Evolutionary conservation across 2,888 invertebrate genomes (phyloP).

Genomic region (Marronus borbonicus): DNA sequence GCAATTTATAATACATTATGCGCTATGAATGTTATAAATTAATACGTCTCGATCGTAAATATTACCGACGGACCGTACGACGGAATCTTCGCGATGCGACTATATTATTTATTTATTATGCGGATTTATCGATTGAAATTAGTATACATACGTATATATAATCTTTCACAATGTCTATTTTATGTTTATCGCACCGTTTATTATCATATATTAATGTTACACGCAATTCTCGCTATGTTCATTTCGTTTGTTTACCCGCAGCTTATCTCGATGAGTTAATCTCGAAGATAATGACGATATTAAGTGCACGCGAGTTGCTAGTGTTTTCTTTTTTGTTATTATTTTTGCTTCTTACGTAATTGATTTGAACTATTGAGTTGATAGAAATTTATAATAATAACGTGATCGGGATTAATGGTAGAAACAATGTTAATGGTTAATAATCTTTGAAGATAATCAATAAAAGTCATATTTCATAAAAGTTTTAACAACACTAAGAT

Average conservation of each 20-base stretch:
- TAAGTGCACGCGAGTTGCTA: too few species aligned
- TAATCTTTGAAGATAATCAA: too few species aligned
- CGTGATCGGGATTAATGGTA: too few species aligned
- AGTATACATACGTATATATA: background rate
- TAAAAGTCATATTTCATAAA: too few species aligned
- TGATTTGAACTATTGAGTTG: background rate
- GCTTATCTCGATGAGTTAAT: too few species aligned
- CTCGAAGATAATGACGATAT: too few species aligned
- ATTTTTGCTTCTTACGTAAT: background rate
- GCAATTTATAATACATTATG: constrained; percentile 33
- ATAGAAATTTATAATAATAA: too few species aligned
- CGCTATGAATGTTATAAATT: background rate
- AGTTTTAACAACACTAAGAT: too few species aligned
- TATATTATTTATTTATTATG: constrained; percentile 18
- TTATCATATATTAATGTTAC: background rate
- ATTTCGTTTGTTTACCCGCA: background rate
- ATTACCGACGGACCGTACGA: background rate
- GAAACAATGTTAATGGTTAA: too few species aligned
- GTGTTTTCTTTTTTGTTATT: background rate
- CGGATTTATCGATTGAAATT: constrained; percentile 7
- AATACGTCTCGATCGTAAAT: constrained; percentile 3
- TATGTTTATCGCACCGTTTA: background rate
- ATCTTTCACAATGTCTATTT: constrained; percentile 1
- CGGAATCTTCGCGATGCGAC: constrained; percentile 2
- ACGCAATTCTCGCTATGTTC: background rate